phyloP scores from a whole-genome alignment of 2,797 vertebrate species.

The Myotis myotis region DNA sequence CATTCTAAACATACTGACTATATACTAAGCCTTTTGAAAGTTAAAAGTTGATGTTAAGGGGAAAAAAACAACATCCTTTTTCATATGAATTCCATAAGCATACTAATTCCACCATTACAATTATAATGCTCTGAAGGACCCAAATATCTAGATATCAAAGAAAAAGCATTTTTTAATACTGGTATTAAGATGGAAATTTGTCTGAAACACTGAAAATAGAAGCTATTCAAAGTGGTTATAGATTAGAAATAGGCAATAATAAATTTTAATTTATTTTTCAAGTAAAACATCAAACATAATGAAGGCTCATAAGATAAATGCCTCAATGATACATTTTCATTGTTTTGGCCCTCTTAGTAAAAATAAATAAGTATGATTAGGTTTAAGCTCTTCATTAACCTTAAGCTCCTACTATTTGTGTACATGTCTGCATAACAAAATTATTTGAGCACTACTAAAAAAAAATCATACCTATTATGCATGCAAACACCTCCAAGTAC shows the following conservation, averaged over 20 bases:
- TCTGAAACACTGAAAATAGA: constrained; percentile 53
- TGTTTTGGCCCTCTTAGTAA: constrained; percentile 43
- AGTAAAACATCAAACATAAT: constrained; percentile 49
- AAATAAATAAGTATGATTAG: constrained; percentile 39
- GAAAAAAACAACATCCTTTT: not conserved
- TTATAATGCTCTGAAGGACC: constrained; percentile 31
- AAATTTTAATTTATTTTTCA: constrained; percentile 26
- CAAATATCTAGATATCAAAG: not conserved
- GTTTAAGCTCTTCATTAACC: constrained; percentile 35
- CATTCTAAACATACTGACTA: constrained; percentile 26
- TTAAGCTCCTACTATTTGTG: constrained; percentile 31
- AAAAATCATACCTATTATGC: constrained; percentile 18
- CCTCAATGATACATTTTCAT: not conserved
- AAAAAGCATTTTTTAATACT: not conserved
- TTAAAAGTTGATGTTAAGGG: not conserved
- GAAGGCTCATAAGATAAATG: not conserved
- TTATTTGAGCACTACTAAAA: constrained; percentile 36
- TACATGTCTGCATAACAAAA: not conserved
- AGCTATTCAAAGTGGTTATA: constrained; percentile 36
- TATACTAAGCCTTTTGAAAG: constrained; percentile 22
- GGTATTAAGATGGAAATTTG: not conserved
- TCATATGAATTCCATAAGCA: not conserved
- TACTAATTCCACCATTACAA: constrained; percentile 27
- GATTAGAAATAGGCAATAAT: constrained; percentile 3
- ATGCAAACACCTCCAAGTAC: constrained; percentile 48